Conservation (phyloP, 2,888 invertebrate genomes). For the Metallyticus violacea region DNA sequence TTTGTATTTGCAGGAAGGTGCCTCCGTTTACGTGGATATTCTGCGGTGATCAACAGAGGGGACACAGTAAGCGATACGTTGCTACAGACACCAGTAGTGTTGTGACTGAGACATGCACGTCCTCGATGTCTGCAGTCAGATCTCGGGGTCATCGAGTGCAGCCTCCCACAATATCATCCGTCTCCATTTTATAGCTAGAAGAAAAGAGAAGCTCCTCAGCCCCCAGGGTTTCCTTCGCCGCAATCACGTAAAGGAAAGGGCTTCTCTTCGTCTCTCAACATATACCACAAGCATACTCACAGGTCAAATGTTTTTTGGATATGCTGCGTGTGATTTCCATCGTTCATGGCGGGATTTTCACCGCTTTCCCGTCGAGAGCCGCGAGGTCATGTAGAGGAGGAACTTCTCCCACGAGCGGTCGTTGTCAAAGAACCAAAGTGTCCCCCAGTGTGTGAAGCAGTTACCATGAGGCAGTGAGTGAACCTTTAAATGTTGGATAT, state of each 20-base stretch:
- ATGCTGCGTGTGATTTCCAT: too few relatives aligned
- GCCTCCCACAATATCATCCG: neutral
- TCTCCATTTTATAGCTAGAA: neutral
- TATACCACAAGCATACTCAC: too few relatives aligned
- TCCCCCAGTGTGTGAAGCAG: too few relatives aligned
- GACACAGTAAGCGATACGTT: neutral
- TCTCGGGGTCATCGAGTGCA: neutral
- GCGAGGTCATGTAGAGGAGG: too few relatives aligned
- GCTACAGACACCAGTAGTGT: neutral
- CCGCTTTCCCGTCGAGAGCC: too few relatives aligned
- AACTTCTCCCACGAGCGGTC: neutral
- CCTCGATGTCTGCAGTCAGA: neutral
- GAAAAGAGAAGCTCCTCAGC: neutral
- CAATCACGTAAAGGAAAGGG: neutral
- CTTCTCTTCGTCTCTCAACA: neutral
- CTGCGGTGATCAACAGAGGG: neutral
- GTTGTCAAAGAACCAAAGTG: neutral
- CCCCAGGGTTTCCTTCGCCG: neutral
- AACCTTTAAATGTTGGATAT: too few relatives aligned
- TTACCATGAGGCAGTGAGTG: too few relatives aligned
- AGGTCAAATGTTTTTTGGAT: too few relatives aligned
- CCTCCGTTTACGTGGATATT: slow-evolving; percentile 2
- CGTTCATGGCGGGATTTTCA: too few relatives aligned
- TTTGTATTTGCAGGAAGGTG: slow-evolving; percentile 6
- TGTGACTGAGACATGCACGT: neutral